Evolutionary conservation across 2,113 vertebrate genomes (phyloP).

Genomic region (Nipponia nippon): DNA sequence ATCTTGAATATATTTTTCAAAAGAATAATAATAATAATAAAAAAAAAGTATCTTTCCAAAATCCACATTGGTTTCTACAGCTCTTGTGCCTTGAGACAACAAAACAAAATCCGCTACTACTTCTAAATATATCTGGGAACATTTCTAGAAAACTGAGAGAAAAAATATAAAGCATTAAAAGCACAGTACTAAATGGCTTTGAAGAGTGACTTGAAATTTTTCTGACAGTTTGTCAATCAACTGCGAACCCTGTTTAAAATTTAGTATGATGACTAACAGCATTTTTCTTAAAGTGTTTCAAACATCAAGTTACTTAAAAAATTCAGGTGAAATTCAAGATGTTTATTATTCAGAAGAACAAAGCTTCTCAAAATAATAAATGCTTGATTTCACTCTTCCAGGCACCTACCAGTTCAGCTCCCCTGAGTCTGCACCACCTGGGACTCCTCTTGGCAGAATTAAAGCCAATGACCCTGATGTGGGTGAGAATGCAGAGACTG

Average conservation of each 20-base stretch:
- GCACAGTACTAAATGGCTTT: not conserved
- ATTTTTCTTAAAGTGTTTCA: not conserved
- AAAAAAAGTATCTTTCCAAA: not conserved
- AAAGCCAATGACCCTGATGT: constrained; percentile 91
- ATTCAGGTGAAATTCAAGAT: not conserved
- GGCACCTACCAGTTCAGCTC: constrained; percentile 88
- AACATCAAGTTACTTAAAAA: not conserved
- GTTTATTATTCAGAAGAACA: not conserved
- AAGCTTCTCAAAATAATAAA: not conserved
- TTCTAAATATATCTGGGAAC: not conserved
- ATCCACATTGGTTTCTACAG: not conserved
- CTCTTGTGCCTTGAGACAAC: not conserved
- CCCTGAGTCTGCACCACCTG: constrained; percentile 84
- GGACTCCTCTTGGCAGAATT: constrained; percentile 87
- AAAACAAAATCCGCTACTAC: not conserved
- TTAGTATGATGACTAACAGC: not conserved
- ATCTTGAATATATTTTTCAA: not conserved
- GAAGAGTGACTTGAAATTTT: not conserved
- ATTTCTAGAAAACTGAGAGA: not conserved
- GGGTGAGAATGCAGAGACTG: constrained; percentile 88
- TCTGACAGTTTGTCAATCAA: not conserved
- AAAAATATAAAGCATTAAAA: not conserved
- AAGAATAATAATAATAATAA: not conserved
- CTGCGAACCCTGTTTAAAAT: not conserved
- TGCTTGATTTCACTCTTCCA: constrained; percentile 63